Percentiles rank a stretch among this genome's conserved stretches.
Evolutionary conservation across 2,113 vertebrate species (phyloP).

Genomic region (Halcyon senegalensis): DNA sequence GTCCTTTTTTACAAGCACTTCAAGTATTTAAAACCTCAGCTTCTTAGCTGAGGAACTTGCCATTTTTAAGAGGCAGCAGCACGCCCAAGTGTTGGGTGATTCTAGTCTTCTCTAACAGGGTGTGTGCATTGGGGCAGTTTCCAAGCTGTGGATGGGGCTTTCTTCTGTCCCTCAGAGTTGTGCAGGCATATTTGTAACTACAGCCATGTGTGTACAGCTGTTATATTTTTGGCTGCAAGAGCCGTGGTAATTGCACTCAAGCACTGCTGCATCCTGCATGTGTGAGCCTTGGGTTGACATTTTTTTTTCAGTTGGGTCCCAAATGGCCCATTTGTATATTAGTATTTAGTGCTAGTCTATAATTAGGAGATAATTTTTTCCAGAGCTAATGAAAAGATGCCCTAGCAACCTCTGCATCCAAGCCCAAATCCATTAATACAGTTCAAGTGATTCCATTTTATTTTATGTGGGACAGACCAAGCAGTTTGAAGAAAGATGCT

Average conservation of each 20-base stretch:
- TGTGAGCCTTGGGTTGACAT: background rate
- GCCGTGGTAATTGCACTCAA: background rate
- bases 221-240: background rate
- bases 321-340: slow-evolving; percentile 14
- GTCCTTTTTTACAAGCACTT: background rate
- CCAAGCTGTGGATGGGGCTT: background rate
- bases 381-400: slow-evolving; percentile 64
- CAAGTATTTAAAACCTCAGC: background rate
- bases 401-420: slow-evolving; percentile 47
- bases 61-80: background rate
- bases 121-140: background rate
- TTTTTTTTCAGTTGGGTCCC: background rate
- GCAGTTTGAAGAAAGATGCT: background rate
- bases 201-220: background rate
- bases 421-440: slow-evolving; percentile 42
- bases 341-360: slow-evolving; percentile 40
- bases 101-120: background rate
- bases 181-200: background rate
- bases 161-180: background rate
- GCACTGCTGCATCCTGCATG: background rate
- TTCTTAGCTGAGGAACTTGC: background rate
- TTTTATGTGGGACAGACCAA: slow-evolving; percentile 39
- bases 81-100: accelerated
- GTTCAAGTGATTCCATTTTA: slow-evolving; percentile 9
- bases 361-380: slow-evolving; percentile 61